Base-by-base conservation (phyloP, 2,797 vertebrate species). In the Pristis pectinata region DNA sequence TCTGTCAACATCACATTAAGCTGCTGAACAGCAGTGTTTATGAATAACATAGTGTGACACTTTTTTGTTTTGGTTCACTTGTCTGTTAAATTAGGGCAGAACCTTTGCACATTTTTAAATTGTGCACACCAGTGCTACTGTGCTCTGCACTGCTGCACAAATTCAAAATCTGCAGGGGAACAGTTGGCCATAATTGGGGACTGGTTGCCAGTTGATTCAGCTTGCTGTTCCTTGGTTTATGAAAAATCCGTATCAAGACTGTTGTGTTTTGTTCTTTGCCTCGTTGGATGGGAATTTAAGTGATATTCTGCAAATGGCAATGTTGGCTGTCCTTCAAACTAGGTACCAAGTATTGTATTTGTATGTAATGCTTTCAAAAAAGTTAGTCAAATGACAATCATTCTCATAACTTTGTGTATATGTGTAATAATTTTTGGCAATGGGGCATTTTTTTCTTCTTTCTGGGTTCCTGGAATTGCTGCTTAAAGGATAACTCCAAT, bases 401-500 rank as follows among this genome's bases (percentile, higher is more conserved):
- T 44, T 44, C 37, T 93, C 91, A 49, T 49, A 72, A 37, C 64
- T 72, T 67, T 30, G 30, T 72, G 67, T 93, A 19, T 49, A 17
- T 44, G 37, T 93, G 67, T 93, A 72, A 93, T 93, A 70, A 41
- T 70, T 93, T 93, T 93, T 93, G 67, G 61, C 91, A 93, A 41
- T 67, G 59, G 37, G 64, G 91, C 59, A 44, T 72, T 44, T 93
- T 92, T 72, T 93, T 70, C 67, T 70, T 93, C 91, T 70, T 93
- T 93, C 64, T 93, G 61, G 91, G 91, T 93, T 72, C 91, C 91
- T 72, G 64, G 64, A 93, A 93, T 70, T 93, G 91, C 64, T 70
- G 91, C 61, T 70, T 93, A 93, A 93, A 93, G 64, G 91, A 93
- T 93, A 93, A 72, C n/a, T 93, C 30, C 59, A 93, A 37, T 67